phyloP scores from a whole-genome alignment of 1,140 invertebrate genomes.

The Calycopis cecrops region DNA sequence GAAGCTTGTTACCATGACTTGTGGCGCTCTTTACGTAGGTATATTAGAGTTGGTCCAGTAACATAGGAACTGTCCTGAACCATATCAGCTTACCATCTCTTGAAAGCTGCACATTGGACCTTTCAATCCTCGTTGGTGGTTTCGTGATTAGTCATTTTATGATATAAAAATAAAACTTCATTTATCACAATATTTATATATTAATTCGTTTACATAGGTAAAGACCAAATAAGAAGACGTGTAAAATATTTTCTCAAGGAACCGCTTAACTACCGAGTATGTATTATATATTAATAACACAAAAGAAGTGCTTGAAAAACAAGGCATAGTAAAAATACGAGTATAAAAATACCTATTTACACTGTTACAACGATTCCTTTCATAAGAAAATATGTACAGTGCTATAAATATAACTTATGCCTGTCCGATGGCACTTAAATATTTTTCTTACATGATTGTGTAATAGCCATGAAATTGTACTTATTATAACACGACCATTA shows the following conservation, averaged over 20 bases:
- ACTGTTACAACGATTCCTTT: constrained; percentile 3
- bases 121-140: too few relatives aligned
- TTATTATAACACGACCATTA: constrained; percentile 19
- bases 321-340: too few relatives aligned
- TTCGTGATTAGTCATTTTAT: too few relatives aligned
- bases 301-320: too few relatives aligned
- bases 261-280: too few relatives aligned
- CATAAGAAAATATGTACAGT: constrained; percentile 11
- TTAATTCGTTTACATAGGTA: constrained; percentile 9
- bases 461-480: constrained; percentile 26
- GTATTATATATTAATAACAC: too few relatives aligned
- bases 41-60: too few relatives aligned
- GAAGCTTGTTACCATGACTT: too few relatives aligned
- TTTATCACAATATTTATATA: constrained; percentile 16
- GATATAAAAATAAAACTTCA: neutral
- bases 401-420: constrained; percentile 29
- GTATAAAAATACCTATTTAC: neutral
- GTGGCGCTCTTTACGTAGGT: too few relatives aligned
- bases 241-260: constrained; percentile 5
- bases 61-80: too few relatives aligned
- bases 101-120: too few relatives aligned
- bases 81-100: too few relatives aligned
- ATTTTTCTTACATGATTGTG: constrained; percentile 21
- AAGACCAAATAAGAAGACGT: constrained; percentile 1
- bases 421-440: constrained; percentile 48